Evolutionary conservation across 2,113 vertebrate genomes (phyloP), one percentile per base, ranked within the genome.

Genomic region (Athene noctua): DNA sequence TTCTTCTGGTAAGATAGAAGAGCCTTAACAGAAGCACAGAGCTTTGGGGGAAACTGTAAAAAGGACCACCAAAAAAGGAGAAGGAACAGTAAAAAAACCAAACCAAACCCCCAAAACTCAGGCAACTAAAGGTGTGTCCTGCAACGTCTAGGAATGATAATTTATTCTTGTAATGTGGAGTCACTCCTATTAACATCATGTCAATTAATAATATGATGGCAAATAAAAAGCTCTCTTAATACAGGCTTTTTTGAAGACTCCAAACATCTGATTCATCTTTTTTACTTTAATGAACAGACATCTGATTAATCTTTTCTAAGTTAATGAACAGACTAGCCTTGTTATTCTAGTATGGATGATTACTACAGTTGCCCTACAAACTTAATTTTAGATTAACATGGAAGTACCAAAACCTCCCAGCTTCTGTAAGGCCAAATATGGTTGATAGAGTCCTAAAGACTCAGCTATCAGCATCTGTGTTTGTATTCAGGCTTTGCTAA

Each of bases 401-500:
- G 52, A 95, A 55, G 34, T 83, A 42, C 20, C 21, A 67, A 85
- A 78, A 73, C 29, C 63, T 72, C 49, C 59, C 62, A 59, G 44
- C 57, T 95, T 93, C 83, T 6, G 10, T 71, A 92, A 29, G 87
- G 71, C 54, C 65, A 94, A 89, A 72, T 32, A 30, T 2, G 40
- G 59, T 9, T 88, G 77, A 73, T 6, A 73, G 57, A 62, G 36
- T 61, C 63, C 52, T 65, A 70, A 20, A 67, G 61, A 55, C 54
- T 63, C 44, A 44, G 61, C 77, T n/a, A 49, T 52, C 70, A 49
- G 62, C 36, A 90, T 87, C 96, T 96, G 96, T 75, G 88, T 97
- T 95, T 97, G 78, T 44, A 51, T 51, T 94, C 44, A 51, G 89
- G 97, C 96, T 95, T 86, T 91, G 74, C 67, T 55, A 75, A 92